A percentile compares a stretch with the other conserved stretches of the same genome.
These are phyloP conservation scores for Achatina immaculata DNA, from an alignment of 1,140 invertebrate species.

Conservation along the genomic window DNA sequence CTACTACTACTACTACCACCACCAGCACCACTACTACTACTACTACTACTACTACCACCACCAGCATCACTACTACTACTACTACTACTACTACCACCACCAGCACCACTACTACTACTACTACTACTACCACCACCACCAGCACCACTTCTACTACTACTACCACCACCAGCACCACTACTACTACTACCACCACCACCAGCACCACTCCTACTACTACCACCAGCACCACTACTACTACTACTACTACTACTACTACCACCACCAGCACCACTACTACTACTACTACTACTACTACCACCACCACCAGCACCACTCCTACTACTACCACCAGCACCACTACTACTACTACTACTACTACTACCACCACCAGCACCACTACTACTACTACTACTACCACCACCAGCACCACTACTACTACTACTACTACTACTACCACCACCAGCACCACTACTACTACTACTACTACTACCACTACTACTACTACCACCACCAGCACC, in stretches of 20 bases:
- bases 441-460: conserved; percentile 15
- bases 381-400: conserved; percentile 9
- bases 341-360: conserved; percentile 32
- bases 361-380: conserved; percentile 6
- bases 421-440: conserved; percentile 21
- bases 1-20: conserved; percentile 32
- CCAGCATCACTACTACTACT: conserved; percentile 5
- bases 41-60: conserved; percentile 24
- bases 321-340: background rate
- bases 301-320: too few species aligned
- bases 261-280: conserved; percentile 20
- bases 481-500: background rate
- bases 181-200: conserved; percentile 16
- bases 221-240: too few species aligned
- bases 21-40: conserved; percentile 28
- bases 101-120: conserved; percentile 24
- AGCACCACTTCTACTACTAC: conserved; percentile 27
- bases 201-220: background rate
- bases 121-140: conserved; percentile 17
- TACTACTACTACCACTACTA: conserved; percentile 15
- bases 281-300: background rate
- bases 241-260: conserved; percentile 19
- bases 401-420: conserved; percentile 13
- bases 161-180: conserved; percentile 9
- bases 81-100: conserved; percentile 30